These are phyloP conservation scores for Microctonus brassicae DNA, from an alignment of 2,888 invertebrate species.

Conservation along the genomic window DNA sequence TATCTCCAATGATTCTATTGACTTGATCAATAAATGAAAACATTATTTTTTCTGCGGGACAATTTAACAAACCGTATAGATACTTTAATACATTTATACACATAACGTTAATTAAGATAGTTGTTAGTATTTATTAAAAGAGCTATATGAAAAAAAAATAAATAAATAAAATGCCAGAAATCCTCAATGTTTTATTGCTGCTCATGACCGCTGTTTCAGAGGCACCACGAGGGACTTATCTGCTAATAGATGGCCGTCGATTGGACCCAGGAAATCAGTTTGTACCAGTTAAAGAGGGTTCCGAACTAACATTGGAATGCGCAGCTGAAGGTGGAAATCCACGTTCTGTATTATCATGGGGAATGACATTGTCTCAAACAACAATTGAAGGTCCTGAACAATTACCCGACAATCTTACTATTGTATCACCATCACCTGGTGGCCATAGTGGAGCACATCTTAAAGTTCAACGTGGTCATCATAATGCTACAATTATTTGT, in stretches of 20 bases:
- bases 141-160: background rate
- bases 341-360: constrained; percentile 77
- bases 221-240: constrained; percentile 86
- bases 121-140: too few relatives aligned
- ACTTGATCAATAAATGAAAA: background rate
- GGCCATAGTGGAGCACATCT: constrained; percentile 76
- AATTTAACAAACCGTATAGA: too few relatives aligned
- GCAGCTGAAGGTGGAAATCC: constrained; percentile 88
- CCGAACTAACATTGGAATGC: constrained; percentile 85
- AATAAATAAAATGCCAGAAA: constrained; percentile 12
- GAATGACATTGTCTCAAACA: constrained; percentile 72
- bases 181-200: constrained; percentile 19
- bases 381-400: constrained; percentile 66
- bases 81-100: too few relatives aligned
- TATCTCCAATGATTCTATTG: constrained; percentile 12
- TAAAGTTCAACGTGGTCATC: constrained; percentile 85
- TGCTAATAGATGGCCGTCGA: constrained; percentile 87
- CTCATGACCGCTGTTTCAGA: constrained; percentile 76
- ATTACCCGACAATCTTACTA: constrained; percentile 65
- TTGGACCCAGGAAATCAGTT: constrained; percentile 89
- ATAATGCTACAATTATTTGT: constrained; percentile 88
- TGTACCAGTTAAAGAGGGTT: constrained; percentile 89
- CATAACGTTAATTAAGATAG: background rate
- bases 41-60: background rate
- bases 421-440: constrained; percentile 59